Percentiles rank a stretch among this genome's conserved stretches.
Conservation (phyloP, 2,797 vertebrate genomes). For the Sarcoramphus papa region DNA sequence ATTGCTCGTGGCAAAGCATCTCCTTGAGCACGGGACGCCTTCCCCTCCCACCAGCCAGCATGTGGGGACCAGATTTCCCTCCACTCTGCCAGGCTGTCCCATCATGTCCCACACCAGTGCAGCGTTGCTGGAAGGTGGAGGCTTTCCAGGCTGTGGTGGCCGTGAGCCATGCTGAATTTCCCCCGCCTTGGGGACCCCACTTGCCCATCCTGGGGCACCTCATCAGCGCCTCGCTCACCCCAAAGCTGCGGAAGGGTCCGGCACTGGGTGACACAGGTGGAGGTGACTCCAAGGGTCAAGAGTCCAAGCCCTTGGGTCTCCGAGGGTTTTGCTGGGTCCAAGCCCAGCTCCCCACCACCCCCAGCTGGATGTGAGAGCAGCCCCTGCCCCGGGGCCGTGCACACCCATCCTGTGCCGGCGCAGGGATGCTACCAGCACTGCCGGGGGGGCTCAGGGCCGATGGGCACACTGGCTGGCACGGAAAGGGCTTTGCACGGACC, state of each 20-base stretch:
- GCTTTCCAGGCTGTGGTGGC: not conserved
- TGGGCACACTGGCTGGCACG: not conserved
- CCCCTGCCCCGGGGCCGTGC: not conserved
- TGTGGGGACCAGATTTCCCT: not conserved
- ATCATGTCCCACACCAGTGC: not conserved
- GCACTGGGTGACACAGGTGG: not conserved
- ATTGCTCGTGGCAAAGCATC: not conserved
- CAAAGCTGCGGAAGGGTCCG: not conserved
- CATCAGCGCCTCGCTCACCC: not conserved
- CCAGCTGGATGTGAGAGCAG: not conserved
- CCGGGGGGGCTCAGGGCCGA: accelerated
- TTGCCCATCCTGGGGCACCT: not conserved
- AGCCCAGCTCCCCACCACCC: not conserved
- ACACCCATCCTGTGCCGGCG: accelerated
- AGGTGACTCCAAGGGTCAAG: not conserved
- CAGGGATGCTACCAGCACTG: not conserved
- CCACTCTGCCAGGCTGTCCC: not conserved
- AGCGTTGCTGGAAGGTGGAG: accelerated
- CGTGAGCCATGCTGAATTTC: accelerated
- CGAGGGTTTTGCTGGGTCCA: not conserved
- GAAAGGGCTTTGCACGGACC: not conserved
- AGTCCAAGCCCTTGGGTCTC: not conserved
- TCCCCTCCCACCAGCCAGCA: not conserved
- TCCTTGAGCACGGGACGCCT: accelerated
- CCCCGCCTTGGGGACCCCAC: not conserved